A percentile compares a stretch with the other conserved stretches of the same genome.
Conservation (phyloP, 2,113 vertebrate genomes). For the Electrona antarctica region DNA sequence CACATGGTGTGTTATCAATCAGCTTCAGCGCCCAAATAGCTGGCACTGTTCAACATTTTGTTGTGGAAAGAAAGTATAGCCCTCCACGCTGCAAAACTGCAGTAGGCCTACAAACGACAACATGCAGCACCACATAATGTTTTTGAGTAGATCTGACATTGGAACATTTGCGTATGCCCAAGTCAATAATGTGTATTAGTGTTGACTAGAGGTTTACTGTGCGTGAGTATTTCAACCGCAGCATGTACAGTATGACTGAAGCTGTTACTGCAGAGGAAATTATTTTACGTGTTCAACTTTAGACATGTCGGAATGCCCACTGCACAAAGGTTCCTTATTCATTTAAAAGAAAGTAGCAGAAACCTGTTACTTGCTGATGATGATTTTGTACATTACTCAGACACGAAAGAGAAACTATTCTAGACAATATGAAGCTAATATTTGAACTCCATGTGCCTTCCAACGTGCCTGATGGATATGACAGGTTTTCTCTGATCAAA, state of each 20-base stretch:
- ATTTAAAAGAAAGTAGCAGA: not conserved
- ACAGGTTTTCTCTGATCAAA: constrained; percentile 8
- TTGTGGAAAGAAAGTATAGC: no score
- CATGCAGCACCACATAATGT: no score
- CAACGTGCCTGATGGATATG: not conserved
- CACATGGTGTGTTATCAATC: not conserved
- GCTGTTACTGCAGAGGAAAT: not conserved
- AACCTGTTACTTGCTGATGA: not conserved
- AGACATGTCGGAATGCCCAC: not conserved
- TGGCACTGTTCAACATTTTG: no score
- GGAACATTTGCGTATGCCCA: no score
- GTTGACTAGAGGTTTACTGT: no score
- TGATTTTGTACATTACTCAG: constrained; percentile 9
- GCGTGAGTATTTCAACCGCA: no score
- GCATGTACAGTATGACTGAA: not conserved
- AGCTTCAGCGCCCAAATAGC: not conserved
- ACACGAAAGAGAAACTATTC: constrained; percentile 19
- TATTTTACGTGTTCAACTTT: not conserved
- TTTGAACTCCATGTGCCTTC: constrained; percentile 22
- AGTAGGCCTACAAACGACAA: no score
- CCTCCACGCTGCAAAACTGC: no score
- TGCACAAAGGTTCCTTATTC: not conserved
- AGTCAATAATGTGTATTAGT: no score
- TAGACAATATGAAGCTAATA: constrained; percentile 25
- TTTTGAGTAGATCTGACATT: no score